These are phyloP conservation scores for Anguilla marmorata DNA, from an alignment of 2,797 vertebrate species.

Conservation along the genomic window DNA sequence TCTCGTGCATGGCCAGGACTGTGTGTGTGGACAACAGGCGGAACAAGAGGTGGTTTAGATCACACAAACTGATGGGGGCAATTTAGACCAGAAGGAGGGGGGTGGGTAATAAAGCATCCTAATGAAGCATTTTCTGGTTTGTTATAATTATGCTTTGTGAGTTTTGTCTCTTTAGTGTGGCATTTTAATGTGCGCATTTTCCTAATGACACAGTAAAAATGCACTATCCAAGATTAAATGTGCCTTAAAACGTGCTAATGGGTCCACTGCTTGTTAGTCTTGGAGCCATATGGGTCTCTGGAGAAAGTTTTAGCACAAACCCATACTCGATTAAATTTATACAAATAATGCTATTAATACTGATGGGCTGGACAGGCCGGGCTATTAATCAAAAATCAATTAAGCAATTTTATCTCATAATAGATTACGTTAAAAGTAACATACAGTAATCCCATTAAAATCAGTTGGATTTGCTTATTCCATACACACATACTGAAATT, in stretches of 20 bases:
- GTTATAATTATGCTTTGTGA: conserved; percentile 11
- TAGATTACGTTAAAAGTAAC: background rate
- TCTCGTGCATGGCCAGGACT: conserved; percentile 98
- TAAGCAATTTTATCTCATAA: background rate
- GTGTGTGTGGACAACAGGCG: conserved; percentile 14
- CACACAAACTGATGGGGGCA: background rate
- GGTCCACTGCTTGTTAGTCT: background rate
- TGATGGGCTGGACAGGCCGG: background rate
- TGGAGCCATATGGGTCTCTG: background rate
- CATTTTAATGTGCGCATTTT: background rate
- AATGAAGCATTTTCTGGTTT: background rate
- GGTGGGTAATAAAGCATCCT: background rate
- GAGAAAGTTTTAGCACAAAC: background rate
- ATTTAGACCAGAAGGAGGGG: background rate
- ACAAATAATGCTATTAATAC: background rate
- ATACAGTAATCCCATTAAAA: background rate
- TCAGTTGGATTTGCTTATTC: background rate
- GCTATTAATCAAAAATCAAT: background rate
- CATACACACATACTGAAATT: background rate
- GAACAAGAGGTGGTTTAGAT: background rate
- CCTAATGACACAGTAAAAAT: conserved; percentile 1
- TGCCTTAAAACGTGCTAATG: background rate
- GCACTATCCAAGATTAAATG: conserved; percentile 3
- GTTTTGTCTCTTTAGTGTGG: background rate
- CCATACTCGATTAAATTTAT: background rate